A percentile compares a stretch with the other conserved stretches of the same genome.
Conservation (phyloP, 2,113 vertebrate species). For the Hyaena hyaena region DNA sequence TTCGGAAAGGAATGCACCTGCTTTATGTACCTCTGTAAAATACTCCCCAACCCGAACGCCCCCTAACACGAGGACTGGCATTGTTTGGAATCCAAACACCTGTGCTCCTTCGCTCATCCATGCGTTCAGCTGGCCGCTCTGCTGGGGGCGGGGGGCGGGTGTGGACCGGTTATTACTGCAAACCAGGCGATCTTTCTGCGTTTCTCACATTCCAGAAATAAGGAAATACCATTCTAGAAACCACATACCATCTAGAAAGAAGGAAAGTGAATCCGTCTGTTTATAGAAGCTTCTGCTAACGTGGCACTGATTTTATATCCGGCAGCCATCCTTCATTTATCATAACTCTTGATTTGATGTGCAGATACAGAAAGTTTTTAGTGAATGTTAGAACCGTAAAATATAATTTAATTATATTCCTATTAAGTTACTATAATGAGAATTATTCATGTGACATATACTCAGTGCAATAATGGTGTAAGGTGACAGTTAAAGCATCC, state of each 20-base stretch:
- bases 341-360: slow-evolving; percentile 40
- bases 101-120: neutral
- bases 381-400: slow-evolving; percentile 69
- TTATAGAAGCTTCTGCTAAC: slow-evolving; percentile 53
- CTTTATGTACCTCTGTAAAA: neutral
- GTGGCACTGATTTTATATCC: neutral
- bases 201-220: slow-evolving; percentile 29
- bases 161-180: neutral
- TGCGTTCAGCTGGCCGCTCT: neutral
- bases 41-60: neutral
- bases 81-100: neutral
- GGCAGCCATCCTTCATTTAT: slow-evolving; percentile 69
- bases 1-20: neutral
- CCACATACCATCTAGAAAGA: neutral
- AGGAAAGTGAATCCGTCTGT: slow-evolving; percentile 43
- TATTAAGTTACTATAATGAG: slow-evolving; percentile 61
- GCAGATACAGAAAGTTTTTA: slow-evolving; percentile 78
- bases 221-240: slow-evolving; percentile 15
- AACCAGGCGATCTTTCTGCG: neutral
- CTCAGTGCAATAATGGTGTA: slow-evolving; percentile 61
- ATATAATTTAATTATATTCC: slow-evolving; percentile 70
- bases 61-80: neutral
- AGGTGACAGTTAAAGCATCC: slow-evolving; percentile 61
- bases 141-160: neutral
- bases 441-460: slow-evolving; percentile 62